Conservation (phyloP, 2,888 invertebrate species). For the Hoplodrina blanda region DNA sequence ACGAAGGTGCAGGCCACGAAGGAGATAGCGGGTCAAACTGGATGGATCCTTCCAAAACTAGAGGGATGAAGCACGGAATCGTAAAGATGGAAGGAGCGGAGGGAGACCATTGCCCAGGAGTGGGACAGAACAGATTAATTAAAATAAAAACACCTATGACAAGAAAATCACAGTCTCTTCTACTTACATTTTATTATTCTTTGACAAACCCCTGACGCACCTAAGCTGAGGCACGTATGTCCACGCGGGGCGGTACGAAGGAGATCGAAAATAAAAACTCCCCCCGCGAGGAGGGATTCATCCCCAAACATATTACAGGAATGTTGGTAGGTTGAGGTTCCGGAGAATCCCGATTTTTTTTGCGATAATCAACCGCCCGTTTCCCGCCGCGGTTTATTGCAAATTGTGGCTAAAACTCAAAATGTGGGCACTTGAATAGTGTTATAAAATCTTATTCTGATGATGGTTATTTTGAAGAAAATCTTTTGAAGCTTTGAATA, state of each 20-base stretch:
- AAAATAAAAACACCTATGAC: background rate
- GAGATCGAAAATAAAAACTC: conserved; percentile 88
- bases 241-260: conserved; percentile 79
- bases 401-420: conserved; percentile 52
- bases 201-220: conserved; percentile 73
- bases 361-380: conserved; percentile 77
- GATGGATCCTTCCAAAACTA: too few species aligned
- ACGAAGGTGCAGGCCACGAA: too few species aligned
- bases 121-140: too few species aligned
- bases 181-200: conserved; percentile 59
- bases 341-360: conserved; percentile 80
- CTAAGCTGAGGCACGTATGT: conserved; percentile 82
- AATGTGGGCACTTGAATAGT: conserved; percentile 47
- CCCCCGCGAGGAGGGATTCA: conserved; percentile 79
- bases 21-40: too few species aligned
- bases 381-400: conserved; percentile 57
- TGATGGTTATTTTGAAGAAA: conserved; percentile 33
- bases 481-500: conserved; percentile 31
- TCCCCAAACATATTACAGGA: conserved; percentile 87
- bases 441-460: conserved; percentile 59
- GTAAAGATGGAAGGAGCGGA: too few species aligned
- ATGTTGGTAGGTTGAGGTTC: conserved; percentile 80
- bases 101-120: too few species aligned
- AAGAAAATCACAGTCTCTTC: conserved; percentile 18
- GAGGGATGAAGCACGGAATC: too few species aligned